phyloP scores from a whole-genome alignment of 2,113 vertebrate species.

The Lycaon pictus region DNA sequence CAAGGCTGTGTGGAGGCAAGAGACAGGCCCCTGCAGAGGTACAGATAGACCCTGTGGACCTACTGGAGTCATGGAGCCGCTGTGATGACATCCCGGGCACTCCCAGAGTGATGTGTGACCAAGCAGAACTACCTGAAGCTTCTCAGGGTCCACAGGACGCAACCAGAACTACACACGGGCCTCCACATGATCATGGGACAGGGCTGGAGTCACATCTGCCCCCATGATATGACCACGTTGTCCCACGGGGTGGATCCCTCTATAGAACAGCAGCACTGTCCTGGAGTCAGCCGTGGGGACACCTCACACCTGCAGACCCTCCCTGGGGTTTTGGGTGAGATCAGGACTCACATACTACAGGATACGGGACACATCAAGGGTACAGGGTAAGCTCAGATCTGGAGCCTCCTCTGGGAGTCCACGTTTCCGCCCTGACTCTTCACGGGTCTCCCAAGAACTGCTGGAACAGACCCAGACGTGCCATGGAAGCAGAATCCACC shows the following conservation, averaged over 20 bases:
- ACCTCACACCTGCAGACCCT: not conserved
- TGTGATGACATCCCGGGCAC: not conserved
- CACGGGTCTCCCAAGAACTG: not conserved
- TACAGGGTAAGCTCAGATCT: not conserved
- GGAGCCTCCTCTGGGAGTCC: too few species aligned
- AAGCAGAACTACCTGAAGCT: not conserved
- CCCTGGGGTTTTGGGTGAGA: not conserved
- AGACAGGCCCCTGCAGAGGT: not conserved
- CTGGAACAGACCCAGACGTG: not conserved
- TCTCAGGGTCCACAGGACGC: not conserved
- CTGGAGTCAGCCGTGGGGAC: not conserved
- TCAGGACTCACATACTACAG: not conserved
- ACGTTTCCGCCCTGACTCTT: not conserved
- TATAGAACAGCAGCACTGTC: not conserved
- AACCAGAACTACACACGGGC: accelerated
- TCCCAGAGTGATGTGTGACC: not conserved
- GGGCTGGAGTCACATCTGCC: not conserved
- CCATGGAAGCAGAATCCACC: not conserved
- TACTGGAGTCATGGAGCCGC: not conserved
- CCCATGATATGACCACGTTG: not conserved
- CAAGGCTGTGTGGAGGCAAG: not conserved
- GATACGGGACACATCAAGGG: not conserved
- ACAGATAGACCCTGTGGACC: too few species aligned
- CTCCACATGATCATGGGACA: not conserved
- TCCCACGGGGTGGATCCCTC: not conserved